These are phyloP conservation scores for Branchipolynoe longqiensis DNA, from an alignment of 2,888 invertebrate genomes.

Conservation along the genomic window DNA sequence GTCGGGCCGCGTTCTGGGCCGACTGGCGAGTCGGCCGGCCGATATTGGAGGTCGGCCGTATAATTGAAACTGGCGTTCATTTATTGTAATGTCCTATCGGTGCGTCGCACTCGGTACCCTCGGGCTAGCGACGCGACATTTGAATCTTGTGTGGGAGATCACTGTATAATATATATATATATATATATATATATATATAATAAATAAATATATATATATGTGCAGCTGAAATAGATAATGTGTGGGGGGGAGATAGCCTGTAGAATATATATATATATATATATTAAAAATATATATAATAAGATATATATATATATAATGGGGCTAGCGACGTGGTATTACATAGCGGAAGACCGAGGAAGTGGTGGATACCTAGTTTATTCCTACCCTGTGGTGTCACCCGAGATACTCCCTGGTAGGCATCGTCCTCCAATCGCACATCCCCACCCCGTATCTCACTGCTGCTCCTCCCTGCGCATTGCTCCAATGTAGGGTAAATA, in stretches of 20 bases:
- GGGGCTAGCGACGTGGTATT: no score
- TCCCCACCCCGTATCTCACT: no score
- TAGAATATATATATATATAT: not conserved
- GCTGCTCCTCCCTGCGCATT: no score
- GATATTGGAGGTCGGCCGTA: not conserved
- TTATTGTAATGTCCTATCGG: not conserved
- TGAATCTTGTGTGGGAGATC: not conserved
- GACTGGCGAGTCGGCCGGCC: not conserved
- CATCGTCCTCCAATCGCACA: no score
- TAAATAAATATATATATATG: not conserved
- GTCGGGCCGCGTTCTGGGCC: not conserved
- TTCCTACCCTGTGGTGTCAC: no score
- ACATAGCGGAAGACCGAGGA: no score
- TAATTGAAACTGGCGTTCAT: slow-evolving; percentile 33
- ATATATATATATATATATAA: not conserved
- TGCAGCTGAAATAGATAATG: not conserved
- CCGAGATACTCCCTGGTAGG: no score
- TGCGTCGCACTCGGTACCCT: not conserved
- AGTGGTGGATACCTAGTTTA: no score
- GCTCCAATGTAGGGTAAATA: no score
- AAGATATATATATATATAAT: not conserved
- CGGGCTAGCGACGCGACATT: not conserved
- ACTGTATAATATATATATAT: not conserved
- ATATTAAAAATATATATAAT: not conserved
- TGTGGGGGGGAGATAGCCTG: no score